These are phyloP conservation scores for Drosophila elegans DNA, from an alignment of 1,140 invertebrate genomes.

Conservation along the genomic window DNA sequence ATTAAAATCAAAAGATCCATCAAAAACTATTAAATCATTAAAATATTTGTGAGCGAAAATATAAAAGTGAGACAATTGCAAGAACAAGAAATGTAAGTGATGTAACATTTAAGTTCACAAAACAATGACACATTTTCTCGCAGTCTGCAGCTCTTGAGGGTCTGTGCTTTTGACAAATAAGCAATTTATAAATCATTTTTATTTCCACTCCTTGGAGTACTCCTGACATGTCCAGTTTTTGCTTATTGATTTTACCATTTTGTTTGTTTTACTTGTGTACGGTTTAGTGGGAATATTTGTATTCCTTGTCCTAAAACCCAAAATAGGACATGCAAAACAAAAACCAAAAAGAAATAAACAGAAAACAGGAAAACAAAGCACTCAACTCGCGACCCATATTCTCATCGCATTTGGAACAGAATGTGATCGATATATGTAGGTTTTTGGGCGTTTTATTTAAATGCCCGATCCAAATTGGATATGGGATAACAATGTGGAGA, in stretches of 20 bases:
- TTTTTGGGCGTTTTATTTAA: conserved; percentile 13
- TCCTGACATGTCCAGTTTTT: conserved; percentile 2
- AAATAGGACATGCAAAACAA: conserved; percentile 7
- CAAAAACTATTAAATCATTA: too few species aligned
- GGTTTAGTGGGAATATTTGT: conserved; percentile 13
- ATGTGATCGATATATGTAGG: conserved; percentile 1
- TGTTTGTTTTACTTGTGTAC: conserved; percentile 19
- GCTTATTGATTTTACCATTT: conserved; percentile 34
- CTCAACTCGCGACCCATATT: conserved; percentile 20
- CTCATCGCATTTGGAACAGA: background rate
- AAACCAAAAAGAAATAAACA: background rate
- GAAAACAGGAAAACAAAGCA: conserved; percentile 6
- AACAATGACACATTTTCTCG: background rate
- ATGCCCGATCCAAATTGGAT: conserved; percentile 13
- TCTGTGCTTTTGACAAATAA: conserved; percentile 42
- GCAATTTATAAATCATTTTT: conserved; percentile 46
- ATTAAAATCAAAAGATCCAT: too few species aligned
- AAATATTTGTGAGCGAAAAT: too few species aligned
- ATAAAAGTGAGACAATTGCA: too few species aligned
- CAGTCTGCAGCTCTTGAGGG: conserved; percentile 20
- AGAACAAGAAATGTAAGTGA: too few species aligned
- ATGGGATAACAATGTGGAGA: conserved; percentile 25
- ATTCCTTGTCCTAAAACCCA: background rate
- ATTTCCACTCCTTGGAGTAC: conserved; percentile 23
- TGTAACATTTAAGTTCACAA: too few species aligned